These are phyloP conservation scores for Phrixothrix hirtus DNA, from an alignment of 2,888 invertebrate genomes.

Conservation along the genomic window DNA sequence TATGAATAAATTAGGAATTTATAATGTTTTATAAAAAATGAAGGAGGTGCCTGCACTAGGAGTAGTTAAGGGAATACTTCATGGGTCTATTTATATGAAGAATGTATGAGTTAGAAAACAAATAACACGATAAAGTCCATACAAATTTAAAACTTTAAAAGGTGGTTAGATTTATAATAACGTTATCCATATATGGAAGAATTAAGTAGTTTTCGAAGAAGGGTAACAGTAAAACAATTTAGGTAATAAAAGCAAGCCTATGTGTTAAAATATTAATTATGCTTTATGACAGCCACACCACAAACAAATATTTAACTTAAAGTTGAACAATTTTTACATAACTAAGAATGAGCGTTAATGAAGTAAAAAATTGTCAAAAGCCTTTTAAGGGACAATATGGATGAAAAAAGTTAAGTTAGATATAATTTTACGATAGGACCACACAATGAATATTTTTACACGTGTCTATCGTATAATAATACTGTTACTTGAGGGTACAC, in stretches of 20 bases:
- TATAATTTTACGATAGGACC: constrained; percentile 4
- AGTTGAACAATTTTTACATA: background rate
- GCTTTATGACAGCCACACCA: background rate
- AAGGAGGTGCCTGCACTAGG: no score
- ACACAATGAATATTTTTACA: constrained; percentile 20
- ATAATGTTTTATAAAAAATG: no score
- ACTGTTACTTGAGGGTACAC: background rate
- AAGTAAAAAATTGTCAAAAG: constrained; percentile 16
- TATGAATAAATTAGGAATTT: no score
- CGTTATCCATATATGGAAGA: no score
- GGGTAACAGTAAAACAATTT: background rate
- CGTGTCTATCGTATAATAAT: constrained; percentile 8
- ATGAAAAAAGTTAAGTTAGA: no score
- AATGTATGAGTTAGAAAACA: no score
- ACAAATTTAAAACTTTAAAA: no score
- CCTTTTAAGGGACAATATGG: constrained; percentile 4
- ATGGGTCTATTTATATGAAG: no score
- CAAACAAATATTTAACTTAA: background rate
- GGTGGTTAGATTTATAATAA: no score
- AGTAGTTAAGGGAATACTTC: no score
- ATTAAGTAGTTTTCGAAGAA: no score
- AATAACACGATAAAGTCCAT: no score
- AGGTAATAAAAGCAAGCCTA: background rate
- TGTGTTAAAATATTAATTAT: background rate
- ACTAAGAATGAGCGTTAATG: constrained; percentile 1